A percentile compares a stretch with the other conserved stretches of the same genome.
These are phyloP conservation scores for Cavia aperea DNA, from an alignment of 2,113 vertebrate species.

Conservation along the genomic window DNA sequence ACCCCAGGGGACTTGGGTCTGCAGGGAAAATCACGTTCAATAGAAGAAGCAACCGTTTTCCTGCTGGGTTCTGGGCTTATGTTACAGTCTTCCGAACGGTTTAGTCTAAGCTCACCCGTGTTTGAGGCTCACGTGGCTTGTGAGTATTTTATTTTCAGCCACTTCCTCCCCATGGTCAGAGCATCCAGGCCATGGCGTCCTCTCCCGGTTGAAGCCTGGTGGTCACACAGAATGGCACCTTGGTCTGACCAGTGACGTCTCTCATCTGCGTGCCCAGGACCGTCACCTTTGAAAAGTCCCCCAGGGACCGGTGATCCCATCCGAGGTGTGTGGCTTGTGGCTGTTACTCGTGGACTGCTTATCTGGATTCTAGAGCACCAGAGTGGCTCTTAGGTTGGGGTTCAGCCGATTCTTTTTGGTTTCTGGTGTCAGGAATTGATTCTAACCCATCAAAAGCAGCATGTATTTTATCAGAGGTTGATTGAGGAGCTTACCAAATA, in stretches of 20 bases:
- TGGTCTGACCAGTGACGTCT: fast-evolving
- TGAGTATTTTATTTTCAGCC: neutral
- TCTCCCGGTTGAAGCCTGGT: too few species aligned
- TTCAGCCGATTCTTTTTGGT: neutral
- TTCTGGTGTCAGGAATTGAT: neutral
- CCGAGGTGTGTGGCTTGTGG: neutral
- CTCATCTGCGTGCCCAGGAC: fast-evolving
- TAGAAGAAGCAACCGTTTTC: neutral
- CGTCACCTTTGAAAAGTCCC: neutral
- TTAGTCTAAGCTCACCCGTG: too few species aligned
- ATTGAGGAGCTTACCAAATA: neutral
- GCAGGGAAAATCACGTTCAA: too few species aligned
- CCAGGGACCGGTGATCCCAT: neutral
- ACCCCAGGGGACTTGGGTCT: neutral
- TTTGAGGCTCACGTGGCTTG: neutral
- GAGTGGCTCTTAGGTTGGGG: neutral
- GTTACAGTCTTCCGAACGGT: neutral
- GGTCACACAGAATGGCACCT: neutral
- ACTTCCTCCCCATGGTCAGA: neutral
- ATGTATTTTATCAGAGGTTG: neutral
- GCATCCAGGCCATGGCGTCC: neutral
- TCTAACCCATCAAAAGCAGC: neutral
- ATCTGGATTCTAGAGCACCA: neutral
- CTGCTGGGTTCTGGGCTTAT: neutral
- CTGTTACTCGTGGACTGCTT: neutral